phyloP scores from a whole-genome alignment of 2,888 invertebrate genomes.

The Aporophyla nigra region DNA sequence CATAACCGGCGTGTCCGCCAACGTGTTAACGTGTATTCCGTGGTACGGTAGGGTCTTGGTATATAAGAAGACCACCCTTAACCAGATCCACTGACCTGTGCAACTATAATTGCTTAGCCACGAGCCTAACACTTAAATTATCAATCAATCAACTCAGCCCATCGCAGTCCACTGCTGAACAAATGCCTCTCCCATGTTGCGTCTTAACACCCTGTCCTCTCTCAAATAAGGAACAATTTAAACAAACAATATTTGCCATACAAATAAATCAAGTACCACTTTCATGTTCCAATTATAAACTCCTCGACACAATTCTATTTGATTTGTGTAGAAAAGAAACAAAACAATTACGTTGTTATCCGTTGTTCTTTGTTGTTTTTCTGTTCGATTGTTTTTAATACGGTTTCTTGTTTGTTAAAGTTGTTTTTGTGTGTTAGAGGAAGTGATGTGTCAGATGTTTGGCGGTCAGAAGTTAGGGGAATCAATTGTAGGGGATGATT shows the following conservation, averaged over 20 bases:
- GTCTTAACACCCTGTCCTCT: no score
- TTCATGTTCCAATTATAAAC: slow-evolving; percentile 46
- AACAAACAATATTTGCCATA: neutral
- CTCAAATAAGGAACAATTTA: neutral
- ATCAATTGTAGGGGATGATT: slow-evolving; percentile 15
- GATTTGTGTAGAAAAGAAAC: slow-evolving; percentile 42
- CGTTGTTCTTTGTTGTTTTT: slow-evolving; percentile 31
- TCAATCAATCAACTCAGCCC: no score
- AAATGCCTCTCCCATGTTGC: no score
- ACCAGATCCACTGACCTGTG: no score
- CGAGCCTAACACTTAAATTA: no score
- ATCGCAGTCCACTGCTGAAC: no score
- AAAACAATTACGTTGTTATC: slow-evolving; percentile 37
- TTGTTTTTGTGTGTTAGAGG: slow-evolving; percentile 23
- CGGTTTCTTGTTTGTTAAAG: slow-evolving; percentile 34
- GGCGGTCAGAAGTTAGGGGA: slow-evolving; percentile 13
- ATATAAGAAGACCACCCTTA: no score
- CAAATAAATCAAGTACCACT: slow-evolving; percentile 22
- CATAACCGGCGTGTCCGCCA: no score
- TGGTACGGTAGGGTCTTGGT: no score
- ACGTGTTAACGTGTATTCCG: no score
- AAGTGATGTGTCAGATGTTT: slow-evolving; percentile 28
- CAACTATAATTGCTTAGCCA: no score
- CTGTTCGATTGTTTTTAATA: slow-evolving; percentile 46
- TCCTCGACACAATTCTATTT: slow-evolving; percentile 25